Evolutionary conservation across 2,113 vertebrate species (phyloP).

Genomic region (Muntiacus reevesi): DNA sequence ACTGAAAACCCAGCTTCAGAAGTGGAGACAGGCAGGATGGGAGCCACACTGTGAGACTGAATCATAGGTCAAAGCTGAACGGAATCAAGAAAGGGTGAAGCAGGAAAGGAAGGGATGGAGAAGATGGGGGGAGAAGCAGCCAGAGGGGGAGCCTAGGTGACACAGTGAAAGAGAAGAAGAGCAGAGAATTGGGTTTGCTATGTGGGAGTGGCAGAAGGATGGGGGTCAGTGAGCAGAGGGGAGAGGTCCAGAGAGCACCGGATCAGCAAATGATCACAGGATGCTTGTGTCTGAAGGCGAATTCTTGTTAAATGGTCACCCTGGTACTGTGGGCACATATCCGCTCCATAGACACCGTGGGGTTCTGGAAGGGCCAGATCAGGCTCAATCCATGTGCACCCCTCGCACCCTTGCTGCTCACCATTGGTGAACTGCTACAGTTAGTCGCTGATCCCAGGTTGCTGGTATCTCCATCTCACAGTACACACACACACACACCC

Average conservation of each 20-base stretch:
- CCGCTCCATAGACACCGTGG: rapidly evolving
- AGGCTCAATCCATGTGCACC: neutral
- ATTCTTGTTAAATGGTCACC: neutral
- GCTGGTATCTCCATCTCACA: neutral
- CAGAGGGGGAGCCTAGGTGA: no score
- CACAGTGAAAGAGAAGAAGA: neutral
- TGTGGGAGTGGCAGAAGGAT: neutral
- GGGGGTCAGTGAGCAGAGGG: neutral
- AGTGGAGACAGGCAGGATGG: neutral
- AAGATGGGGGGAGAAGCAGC: neutral
- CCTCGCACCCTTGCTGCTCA: neutral
- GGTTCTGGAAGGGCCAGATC: neutral
- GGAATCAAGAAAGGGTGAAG: neutral
- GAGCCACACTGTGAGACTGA: neutral
- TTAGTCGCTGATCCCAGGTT: neutral
- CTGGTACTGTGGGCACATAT: neutral
- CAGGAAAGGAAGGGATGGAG: neutral
- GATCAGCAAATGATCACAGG: neutral
- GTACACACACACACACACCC: neutral
- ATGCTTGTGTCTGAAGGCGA: no score
- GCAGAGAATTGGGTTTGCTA: neutral
- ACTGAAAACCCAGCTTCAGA: neutral
- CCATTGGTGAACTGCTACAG: neutral
- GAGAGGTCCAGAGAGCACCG: neutral
- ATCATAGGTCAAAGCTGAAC: neutral